Conservation (phyloP, 2,113 vertebrate genomes). For the Capricornis sumatraensis region DNA sequence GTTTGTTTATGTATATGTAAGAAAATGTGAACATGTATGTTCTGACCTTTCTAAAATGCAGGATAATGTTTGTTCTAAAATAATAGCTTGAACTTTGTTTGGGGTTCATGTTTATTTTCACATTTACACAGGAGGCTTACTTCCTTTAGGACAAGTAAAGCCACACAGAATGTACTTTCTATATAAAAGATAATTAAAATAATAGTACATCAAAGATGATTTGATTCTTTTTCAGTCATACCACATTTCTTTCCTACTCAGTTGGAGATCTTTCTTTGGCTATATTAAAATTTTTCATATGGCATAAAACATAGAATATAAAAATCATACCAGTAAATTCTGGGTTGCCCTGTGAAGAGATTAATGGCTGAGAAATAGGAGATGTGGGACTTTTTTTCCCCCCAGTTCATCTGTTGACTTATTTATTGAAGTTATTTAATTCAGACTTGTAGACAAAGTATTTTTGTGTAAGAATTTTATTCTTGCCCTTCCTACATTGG, state of each 20-base stretch:
- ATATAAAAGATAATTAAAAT: neutral
- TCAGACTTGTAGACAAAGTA: neutral
- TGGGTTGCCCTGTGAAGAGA: neutral
- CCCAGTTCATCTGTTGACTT: neutral
- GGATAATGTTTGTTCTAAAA: neutral
- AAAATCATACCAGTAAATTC: neutral
- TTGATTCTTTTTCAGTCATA: neutral
- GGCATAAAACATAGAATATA: neutral
- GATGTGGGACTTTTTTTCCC: neutral
- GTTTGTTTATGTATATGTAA: neutral
- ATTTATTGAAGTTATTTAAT: slow-evolving; percentile 19
- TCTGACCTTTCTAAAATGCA: slow-evolving; percentile 1
- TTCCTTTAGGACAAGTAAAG: neutral
- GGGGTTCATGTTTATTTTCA: neutral
- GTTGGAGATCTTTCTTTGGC: slow-evolving; percentile 4
- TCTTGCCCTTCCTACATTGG: neutral
- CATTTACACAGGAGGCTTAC: neutral
- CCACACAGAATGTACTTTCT: neutral
- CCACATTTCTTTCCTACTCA: neutral
- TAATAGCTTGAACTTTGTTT: neutral
- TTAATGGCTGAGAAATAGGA: neutral
- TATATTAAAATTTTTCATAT: slow-evolving; percentile 6
- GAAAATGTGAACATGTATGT: neutral
- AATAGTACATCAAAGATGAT: neutral
- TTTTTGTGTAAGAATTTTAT: slow-evolving; percentile 15